Conservation (phyloP, 2,113 vertebrate species). For the Chloroceryle aenea region DNA sequence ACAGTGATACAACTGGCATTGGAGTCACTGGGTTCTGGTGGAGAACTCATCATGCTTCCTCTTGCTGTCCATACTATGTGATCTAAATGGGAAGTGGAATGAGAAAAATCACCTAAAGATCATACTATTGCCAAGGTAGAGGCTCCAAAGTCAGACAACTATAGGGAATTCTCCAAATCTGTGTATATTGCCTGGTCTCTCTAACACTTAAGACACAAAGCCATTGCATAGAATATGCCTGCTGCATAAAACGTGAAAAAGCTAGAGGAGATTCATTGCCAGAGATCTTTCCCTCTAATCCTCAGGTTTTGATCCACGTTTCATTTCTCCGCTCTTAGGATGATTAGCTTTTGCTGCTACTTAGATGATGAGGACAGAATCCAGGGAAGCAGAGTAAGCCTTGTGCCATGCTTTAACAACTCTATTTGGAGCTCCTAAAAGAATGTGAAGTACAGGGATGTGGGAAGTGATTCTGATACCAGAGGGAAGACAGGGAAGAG, state of each 20-base stretch:
- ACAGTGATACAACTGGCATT: conserved; percentile 77
- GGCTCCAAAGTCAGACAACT: neutral
- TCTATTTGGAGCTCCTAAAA: conserved; percentile 30
- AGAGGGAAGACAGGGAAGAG: neutral
- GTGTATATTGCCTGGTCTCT: neutral
- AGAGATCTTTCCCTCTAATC: neutral
- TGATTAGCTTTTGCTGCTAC: neutral
- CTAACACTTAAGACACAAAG: neutral
- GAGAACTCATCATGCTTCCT: conserved; percentile 76
- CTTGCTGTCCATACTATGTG: conserved; percentile 8
- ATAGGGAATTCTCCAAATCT: neutral
- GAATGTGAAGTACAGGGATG: conserved; percentile 1
- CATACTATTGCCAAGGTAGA: neutral
- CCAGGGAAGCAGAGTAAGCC: neutral
- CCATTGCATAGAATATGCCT: neutral
- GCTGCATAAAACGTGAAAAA: neutral
- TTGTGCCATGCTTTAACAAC: conserved; percentile 25
- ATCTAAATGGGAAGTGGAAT: conserved; percentile 52
- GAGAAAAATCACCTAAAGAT: neutral
- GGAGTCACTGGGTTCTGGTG: conserved; percentile 70
- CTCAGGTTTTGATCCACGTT: neutral
- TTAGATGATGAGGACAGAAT: neutral
- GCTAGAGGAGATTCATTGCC: neutral
- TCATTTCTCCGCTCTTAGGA: neutral
- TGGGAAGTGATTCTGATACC: conserved; percentile 48